These are phyloP conservation scores for Eurystomus gularis DNA, from an alignment of 2,113 vertebrate genomes.

Conservation along the genomic window DNA sequence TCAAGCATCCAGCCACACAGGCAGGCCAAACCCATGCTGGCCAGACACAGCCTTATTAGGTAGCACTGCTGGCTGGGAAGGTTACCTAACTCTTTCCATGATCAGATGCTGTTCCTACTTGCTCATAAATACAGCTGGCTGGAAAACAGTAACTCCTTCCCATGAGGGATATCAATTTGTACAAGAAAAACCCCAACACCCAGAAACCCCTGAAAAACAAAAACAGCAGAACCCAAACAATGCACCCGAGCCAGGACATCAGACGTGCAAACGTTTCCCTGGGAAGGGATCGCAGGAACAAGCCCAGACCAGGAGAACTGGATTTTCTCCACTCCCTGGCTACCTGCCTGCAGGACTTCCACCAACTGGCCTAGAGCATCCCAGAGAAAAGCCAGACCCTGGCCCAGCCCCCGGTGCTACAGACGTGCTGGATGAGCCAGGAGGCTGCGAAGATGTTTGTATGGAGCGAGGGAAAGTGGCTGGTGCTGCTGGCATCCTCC, in stretches of 20 bases:
- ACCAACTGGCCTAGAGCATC: conserved; percentile 24
- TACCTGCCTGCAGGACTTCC: conserved; percentile 39
- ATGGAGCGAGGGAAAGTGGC: fast-evolving
- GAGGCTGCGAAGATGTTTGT: not conserved
- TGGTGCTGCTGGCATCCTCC: not conserved
- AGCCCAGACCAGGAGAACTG: conserved; percentile 6
- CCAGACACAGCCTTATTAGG: conserved; percentile 6
- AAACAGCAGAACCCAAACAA: conserved; percentile 62
- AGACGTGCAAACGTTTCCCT: conserved; percentile 37
- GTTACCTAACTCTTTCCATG: conserved; percentile 55
- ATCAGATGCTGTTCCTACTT: not conserved
- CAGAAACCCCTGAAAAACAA: conserved; percentile 63
- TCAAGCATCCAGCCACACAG: not conserved
- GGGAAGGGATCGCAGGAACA: conserved; percentile 2
- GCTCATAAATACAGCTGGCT: conserved; percentile 41
- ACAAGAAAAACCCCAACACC: conserved; percentile 43
- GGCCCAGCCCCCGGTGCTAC: not conserved
- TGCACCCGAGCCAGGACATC: not conserved
- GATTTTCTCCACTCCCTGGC: conserved; percentile 26
- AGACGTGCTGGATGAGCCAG: not conserved
- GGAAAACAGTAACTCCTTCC: conserved; percentile 17
- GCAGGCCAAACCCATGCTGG: not conserved
- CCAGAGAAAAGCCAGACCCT: not conserved
- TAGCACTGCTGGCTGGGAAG: not conserved
- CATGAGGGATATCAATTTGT: conserved; percentile 1